These are phyloP conservation scores for Thunnus albacares DNA, from an alignment of 2,797 vertebrate species.

Conservation along the genomic window DNA sequence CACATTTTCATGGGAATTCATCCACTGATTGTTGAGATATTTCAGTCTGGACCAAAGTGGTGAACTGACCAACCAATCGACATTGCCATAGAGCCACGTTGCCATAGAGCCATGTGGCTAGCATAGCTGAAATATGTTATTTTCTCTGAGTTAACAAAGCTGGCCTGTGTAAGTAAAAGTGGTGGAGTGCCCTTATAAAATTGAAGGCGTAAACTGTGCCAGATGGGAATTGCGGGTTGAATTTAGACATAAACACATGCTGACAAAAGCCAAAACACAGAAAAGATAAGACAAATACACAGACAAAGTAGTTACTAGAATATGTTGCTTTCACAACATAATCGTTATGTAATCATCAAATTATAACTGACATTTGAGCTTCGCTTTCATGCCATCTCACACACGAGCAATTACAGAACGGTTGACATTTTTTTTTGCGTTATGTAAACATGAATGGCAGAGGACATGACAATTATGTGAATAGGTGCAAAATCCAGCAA, in stretches of 20 bases:
- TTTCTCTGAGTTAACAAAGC: no score
- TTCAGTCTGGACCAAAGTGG: no score
- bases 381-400: constrained; percentile 21
- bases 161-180: no score
- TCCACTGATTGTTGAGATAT: no score
- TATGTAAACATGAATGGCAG: constrained; percentile 30
- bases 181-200: no score
- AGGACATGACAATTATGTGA: constrained; percentile 28
- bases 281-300: not conserved
- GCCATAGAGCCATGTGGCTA: no score
- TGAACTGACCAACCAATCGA: no score
- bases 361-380: not conserved
- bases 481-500: constrained; percentile 14
- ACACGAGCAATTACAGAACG: constrained; percentile 19
- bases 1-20: no score
- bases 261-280: not conserved
- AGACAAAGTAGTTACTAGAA: not conserved
- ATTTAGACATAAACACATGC: not conserved
- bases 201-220: not conserved
- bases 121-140: no score
- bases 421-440: constrained; percentile 12
- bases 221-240: not conserved
- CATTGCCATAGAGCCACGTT: no score
- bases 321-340: not conserved
- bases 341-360: constrained; percentile 46